Evolutionary conservation across 23 tunicate genomes (phyloP).

Genomic region (Ascidia mentula): DNA sequence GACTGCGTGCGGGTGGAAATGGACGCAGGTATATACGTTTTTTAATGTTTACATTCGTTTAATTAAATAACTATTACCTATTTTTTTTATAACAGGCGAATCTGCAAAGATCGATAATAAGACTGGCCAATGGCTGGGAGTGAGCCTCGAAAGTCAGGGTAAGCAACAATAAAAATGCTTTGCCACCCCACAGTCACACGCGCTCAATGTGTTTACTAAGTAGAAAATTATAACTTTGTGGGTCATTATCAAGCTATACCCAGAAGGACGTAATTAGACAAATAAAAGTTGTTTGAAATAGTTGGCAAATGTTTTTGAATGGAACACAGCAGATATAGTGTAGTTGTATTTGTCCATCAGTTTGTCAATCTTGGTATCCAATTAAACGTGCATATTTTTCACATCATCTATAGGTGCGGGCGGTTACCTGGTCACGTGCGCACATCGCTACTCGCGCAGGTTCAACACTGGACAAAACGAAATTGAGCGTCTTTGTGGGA

Average conservation of each 20-base stretch:
- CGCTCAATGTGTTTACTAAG: too few relatives aligned
- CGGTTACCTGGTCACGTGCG: constrained; percentile 64
- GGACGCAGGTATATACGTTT: constrained; percentile 48
- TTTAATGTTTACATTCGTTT: not conserved
- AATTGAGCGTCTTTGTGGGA: constrained; percentile 74
- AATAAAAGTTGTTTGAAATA: too few relatives aligned
- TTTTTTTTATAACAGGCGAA: constrained; percentile 26
- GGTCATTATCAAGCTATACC: too few relatives aligned
- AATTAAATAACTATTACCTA: not conserved
- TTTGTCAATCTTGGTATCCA: too few relatives aligned
- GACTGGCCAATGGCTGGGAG: constrained; percentile 92
- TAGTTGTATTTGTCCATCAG: too few relatives aligned
- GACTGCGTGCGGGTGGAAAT: constrained; percentile 72
- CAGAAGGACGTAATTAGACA: too few relatives aligned
- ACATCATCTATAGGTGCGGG: constrained; percentile 48
- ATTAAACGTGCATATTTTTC: too few relatives aligned
- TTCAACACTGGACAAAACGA: constrained; percentile 23
- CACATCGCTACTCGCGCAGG: constrained; percentile 49
- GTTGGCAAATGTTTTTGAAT: too few relatives aligned
- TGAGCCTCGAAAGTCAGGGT: constrained; percentile 81
- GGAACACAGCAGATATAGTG: too few relatives aligned
- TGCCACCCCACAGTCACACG: too few relatives aligned
- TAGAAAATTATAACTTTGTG: too few relatives aligned
- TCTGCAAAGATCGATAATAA: constrained; percentile 32
- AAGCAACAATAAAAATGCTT: not conserved